Conservation (phyloP, 2,797 vertebrate genomes). For the Hapalemur alaotrensis region DNA sequence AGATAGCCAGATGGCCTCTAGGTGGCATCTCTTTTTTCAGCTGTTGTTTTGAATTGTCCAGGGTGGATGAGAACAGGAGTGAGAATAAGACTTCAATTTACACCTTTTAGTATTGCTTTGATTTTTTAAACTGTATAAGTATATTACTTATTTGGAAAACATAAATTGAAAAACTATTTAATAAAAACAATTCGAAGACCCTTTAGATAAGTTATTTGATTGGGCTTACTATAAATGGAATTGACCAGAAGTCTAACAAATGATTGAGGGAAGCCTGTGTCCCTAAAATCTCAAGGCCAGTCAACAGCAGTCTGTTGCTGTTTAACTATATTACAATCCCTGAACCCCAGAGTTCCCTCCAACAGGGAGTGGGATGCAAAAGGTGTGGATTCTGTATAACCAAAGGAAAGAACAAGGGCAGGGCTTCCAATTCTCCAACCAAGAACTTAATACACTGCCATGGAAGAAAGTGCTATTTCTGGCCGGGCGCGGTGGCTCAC, state of each 20-base stretch:
- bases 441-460: not conserved
- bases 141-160: not conserved
- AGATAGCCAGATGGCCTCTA: not conserved
- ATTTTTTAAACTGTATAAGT: not conserved
- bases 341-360: not conserved
- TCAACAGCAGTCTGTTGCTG: not conserved
- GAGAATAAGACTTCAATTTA: not conserved
- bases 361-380: not conserved
- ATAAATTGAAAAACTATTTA: not conserved
- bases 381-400: not conserved
- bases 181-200: not conserved
- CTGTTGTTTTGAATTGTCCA: not conserved
- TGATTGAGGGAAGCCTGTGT: not conserved
- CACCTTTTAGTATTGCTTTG: not conserved
- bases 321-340: not conserved
- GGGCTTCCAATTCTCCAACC: not conserved
- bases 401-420: not conserved
- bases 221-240: not conserved
- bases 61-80: not conserved
- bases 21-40: not conserved
- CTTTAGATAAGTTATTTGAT: not conserved
- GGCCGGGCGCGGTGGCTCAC: no score
- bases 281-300: not conserved
- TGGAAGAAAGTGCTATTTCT: not conserved
- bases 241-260: not conserved